Base-by-base conservation (phyloP, 2,888 invertebrate genomes). In the Phaonia tiefii region DNA sequence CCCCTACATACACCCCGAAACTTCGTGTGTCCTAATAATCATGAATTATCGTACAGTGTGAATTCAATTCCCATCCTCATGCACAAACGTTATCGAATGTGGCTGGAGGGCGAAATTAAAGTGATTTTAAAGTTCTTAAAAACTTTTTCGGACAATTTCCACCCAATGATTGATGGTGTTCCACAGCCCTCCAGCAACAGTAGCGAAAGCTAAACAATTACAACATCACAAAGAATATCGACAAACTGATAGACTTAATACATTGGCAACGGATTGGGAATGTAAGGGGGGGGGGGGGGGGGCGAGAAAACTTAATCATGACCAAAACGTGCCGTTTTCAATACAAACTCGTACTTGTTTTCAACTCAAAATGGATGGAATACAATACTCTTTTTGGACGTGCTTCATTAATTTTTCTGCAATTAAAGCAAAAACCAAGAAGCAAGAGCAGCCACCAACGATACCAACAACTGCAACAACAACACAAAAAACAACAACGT, bases 391-490 rank as follows among this genome's bases (percentile, higher is more conserved):
- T 44, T 67, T 69, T 76, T 66, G 58, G 70, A 77, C 74, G 77
- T 74, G 74, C 77, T 80, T 80, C 66, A 80, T 80, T 80, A 80
- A 39, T 44, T 77, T 74, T 65, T 58, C 77, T 80, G 74, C 74
- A 80, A 80, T 77, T 80, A 77, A 75, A 75, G 74, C 74, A 78
- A 71, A 65, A 70, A 56, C 17, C 8, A 26, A 5, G 3, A 39
- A 17, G 11, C 54, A 37, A n/a, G n/a, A n/a, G n/a, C n/a, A n/a
- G n/a, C n/a, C n/a, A n/a, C n/a, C n/a, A n/a, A n/a, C n/a, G n/a
- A n/a, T n/a, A n/a, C n/a, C n/a, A n/a, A n/a, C n/a, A n/a, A n/a
- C 25, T 31, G n/a, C 56, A 49, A 46, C 15, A n/a, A n/a, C n/a
- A n/a, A n/a, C n/a, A n/a, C n/a, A n/a, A n/a, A n/a, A n/a, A 26